Percentiles rank a stretch among this genome's conserved stretches.
Evolutionary conservation across 2,888 invertebrate genomes (phyloP).

Genomic region (Allophyes oxyacanthae): DNA sequence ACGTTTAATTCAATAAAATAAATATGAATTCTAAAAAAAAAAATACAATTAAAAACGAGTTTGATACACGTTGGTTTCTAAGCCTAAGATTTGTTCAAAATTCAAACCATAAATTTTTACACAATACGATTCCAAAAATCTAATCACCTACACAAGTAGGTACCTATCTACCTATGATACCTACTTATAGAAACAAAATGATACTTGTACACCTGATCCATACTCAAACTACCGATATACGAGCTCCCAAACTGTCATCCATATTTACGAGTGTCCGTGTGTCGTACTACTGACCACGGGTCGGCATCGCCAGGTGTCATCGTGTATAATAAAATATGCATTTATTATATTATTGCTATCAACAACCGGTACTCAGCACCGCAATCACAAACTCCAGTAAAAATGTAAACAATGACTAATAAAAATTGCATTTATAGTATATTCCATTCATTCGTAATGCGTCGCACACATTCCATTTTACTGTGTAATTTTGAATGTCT

Average conservation of each 20-base stretch:
- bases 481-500: conserved; percentile 71
- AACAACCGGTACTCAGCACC: conserved; percentile 8
- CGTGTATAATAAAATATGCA: conserved; percentile 9
- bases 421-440: conserved; percentile 36
- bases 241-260: neutral
- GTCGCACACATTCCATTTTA: conserved; percentile 61
- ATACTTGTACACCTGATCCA: conserved; percentile 15
- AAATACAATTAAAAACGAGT: no score
- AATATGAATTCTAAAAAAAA: no score
- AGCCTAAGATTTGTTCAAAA: no score
- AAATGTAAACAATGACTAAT: conserved; percentile 48
- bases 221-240: conserved; percentile 8
- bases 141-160: no score
- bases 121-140: no score
- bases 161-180: no score
- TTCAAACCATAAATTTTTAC: no score
- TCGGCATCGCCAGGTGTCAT: conserved; percentile 6
- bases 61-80: no score
- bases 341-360: conserved; percentile 28
- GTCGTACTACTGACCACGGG: neutral
- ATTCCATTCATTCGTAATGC: conserved; percentile 51
- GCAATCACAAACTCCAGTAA: conserved; percentile 29
- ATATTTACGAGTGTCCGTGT: no score
- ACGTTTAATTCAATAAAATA: no score
- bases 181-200: neutral